Conservation (phyloP, 2,797 vertebrate genomes). For the Scyliorhinus canicula region DNA sequence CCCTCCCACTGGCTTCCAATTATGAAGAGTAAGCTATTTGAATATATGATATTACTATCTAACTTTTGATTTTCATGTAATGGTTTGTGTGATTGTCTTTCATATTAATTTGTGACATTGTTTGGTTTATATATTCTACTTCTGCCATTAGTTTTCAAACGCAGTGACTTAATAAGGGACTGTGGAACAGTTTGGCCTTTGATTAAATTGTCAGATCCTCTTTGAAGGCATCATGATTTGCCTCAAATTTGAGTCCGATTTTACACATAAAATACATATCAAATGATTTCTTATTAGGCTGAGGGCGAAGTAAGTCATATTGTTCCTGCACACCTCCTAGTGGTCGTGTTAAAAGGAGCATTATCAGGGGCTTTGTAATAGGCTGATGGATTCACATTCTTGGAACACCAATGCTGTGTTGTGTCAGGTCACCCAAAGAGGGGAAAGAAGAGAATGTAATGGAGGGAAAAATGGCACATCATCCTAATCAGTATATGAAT, state of each 20-base stretch:
- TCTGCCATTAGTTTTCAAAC: not conserved
- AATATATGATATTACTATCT: slow-evolving; percentile 1
- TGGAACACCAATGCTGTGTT: not conserved
- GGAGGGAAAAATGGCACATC: not conserved
- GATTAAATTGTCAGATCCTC: not conserved
- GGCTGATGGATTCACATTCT: not conserved
- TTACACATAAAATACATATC: not conserved
- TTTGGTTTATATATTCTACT: not conserved
- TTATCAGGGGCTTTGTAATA: not conserved
- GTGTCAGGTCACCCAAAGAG: not conserved
- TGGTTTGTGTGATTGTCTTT: slow-evolving; percentile 3
- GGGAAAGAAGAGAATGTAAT: not conserved
- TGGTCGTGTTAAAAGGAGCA: not conserved
- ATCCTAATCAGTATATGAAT: not conserved
- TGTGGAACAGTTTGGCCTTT: too few relatives aligned
- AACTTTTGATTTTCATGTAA: not conserved
- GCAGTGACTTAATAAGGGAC: not conserved
- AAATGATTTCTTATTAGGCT: not conserved
- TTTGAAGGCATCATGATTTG: not conserved
- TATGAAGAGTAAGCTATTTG: not conserved
- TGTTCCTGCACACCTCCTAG: not conserved
- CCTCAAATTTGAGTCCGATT: not conserved
- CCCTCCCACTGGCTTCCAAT: not conserved
- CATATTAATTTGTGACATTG: not conserved
- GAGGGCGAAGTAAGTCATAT: not conserved